Evolutionary conservation across 2,888 invertebrate species (phyloP), one percentile per base, ranked within the genome.

Genomic region (Drosophila paracracens): DNA sequence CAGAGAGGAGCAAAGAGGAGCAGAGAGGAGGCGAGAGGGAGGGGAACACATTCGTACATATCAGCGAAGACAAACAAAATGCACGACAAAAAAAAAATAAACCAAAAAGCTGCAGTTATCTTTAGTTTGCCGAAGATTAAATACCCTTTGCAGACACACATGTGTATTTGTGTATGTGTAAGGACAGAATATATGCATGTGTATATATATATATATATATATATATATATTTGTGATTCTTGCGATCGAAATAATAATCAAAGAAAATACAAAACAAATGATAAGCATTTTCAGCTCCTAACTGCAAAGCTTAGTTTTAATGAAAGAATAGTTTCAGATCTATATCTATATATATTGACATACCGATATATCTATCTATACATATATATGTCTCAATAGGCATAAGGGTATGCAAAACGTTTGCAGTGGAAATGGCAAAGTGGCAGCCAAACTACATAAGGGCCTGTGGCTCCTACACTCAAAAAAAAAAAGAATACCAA

Each of bases 51-150:
- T 74, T 68, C 68, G 56, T 68, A 78, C 61, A 83, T 70, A 83
- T 66, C 81, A 74, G 82, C 71, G 52, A 79, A 68, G 69, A 58
- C 88, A 82, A 82, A 82, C 85, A 88, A 67, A 88, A 88, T 66
- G 85, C 84, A 88, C 56, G 54, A 82, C 64, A 62, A 66, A 70
- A 58, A 33, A 50, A 50, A 40, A 54, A 46, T 1, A 40, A 27
- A 18, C 63, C 46, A 52, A 40, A 31, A 43, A 43, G 13, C 25
- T 35, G 25, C 21, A 25, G 4, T 27, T 29, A 57, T 38, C 8
- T 52, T 21, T 10, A 18, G 33, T 7, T 21, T n/a, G 2, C 2
- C 36, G 10, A 29, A 27, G 50, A 10, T 8, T 0, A 40, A 48
- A 74, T 59, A 65, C 65, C 33, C 63, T 63, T 13, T 35, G 10